phyloP scores from a whole-genome alignment of 2,888 invertebrate species.

The Lasioglossum morio region DNA sequence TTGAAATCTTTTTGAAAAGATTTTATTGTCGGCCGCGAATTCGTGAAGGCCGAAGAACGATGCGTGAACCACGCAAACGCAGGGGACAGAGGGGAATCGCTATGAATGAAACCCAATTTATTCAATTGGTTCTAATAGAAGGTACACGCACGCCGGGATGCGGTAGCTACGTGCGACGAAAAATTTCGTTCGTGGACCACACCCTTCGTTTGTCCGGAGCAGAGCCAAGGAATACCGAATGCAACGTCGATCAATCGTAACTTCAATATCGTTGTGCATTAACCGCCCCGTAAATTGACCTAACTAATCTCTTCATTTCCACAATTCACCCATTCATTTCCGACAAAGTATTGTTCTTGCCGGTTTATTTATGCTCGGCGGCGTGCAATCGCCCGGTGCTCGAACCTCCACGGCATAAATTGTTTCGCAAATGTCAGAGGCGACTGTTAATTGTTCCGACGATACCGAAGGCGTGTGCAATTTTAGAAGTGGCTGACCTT shows the following conservation, averaged over 20 bases:
- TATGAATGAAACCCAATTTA: conserved; percentile 76
- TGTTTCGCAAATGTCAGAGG: neutral
- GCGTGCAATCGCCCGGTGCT: too few relatives aligned
- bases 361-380: neutral
- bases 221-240: conserved; percentile 28
- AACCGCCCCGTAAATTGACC: conserved; percentile 18
- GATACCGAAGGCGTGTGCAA: neutral
- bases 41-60: conserved; percentile 31
- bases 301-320: conserved; percentile 28
- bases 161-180: conserved; percentile 53
- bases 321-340: conserved; percentile 6
- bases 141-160: conserved; percentile 57
- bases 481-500: conserved; percentile 7
- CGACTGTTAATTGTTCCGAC: neutral
- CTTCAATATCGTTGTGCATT: conserved; percentile 11
- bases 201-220: conserved; percentile 17
- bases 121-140: conserved; percentile 76
- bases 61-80: conserved; percentile 40
- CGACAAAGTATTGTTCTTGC: conserved; percentile 29
- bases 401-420: neutral
- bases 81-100: conserved; percentile 7
- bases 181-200: conserved; percentile 47
- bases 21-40: conserved; percentile 14
- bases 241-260: conserved; percentile 33
- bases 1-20: conserved; percentile 26